Base-by-base conservation (phyloP, 2,888 invertebrate species). In the Mechanitis messenoides region DNA sequence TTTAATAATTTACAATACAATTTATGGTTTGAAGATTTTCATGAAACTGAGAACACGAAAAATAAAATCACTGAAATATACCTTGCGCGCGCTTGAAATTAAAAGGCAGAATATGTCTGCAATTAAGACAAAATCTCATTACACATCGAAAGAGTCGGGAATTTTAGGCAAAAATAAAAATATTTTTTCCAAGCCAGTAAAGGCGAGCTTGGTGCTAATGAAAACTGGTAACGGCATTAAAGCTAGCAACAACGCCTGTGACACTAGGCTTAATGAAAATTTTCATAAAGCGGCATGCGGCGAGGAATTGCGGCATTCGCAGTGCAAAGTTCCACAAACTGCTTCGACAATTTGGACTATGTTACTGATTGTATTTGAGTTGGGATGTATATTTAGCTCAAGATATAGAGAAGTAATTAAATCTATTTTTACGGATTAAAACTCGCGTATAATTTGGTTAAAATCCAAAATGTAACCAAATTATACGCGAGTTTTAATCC, bases 241-340 rank as follows among this genome's bases (percentile, higher is more conserved):
- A 69, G 65, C 63, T 35, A 56, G 62, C 65, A 54, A 64, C 63
- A 65, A 56, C 58, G 59, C 65, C 54, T 63, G 68, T 68, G 69
- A 67, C 68, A 68, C 64, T 62, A 66, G 66, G 68, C 70, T 71
- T 74, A 73, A 73, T 74, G 73, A 73, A 74, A 73, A 73, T 71
- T 71, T 71, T 73, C 71, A 73, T 74, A 72, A 72, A 62, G 58
- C 54, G 47, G 53, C 45, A 50, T 38, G 61, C 46, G 42, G 54
- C 50, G 60, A 53, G 63, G 28, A 56, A 56, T 58, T 45, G 33
- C 42, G 45, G 35, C 9, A 33, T 42, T 54, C 60, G 2, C 38
- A 50, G 31, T 6, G 50, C 50, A 50, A 31, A 50, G 31, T 50
- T 50, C 50, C 50, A 31, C 50, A 31, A 50, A 9, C 50, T 50